Evolutionary conservation across 2,888 invertebrate genomes (phyloP), one percentile per base, ranked within the genome.

Genomic region (Hypercompe scribonia): DNA sequence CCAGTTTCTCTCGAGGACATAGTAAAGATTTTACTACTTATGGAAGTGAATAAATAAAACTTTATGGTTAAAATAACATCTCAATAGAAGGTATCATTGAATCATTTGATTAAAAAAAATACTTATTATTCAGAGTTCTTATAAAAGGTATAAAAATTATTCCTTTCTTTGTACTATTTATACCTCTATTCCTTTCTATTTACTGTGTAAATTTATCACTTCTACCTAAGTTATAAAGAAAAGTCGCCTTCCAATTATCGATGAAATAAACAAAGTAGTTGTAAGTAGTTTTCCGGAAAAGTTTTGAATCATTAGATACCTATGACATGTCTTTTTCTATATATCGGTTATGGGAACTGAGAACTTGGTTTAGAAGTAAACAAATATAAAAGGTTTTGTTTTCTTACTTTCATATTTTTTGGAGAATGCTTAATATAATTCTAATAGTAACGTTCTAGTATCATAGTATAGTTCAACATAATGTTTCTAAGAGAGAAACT

Each of bases 311-410:
- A 76, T 76, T 76, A 76, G 68, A 79, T 74, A 80, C 66, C 70
- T 75, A 76, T n/a, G 74, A 79, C 75, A 74, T 73, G 73, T 76
- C 74, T 80, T 80, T 78, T 69, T 73, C 68, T 76, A 78, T 71
- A 68, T 72, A 75, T 81, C 76, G 73, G 80, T 84, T 82, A 84
- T 83, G 64, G 73, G 75, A 65, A 42, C 18, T 24, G 28, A 70
- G 78, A 84, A 84, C 86, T 85, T 86, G 84, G 85, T 85, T 86
- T 86, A 84, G 81, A 76, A 73, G 79, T 73, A 77, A 70, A 80
- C 78, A 81, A 61, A 75, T 75, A 73, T 61, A 67, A 39, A 82
- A 46, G 83, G 82, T 83, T 83, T 81, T 80, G 78, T 81, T 73
- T n/a, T 54, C 68, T 33, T 67, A 73, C 68, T 71, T 72, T 70